Evolutionary conservation across 2,888 invertebrate species (phyloP).

Genomic region (Saturnia pavonia): DNA sequence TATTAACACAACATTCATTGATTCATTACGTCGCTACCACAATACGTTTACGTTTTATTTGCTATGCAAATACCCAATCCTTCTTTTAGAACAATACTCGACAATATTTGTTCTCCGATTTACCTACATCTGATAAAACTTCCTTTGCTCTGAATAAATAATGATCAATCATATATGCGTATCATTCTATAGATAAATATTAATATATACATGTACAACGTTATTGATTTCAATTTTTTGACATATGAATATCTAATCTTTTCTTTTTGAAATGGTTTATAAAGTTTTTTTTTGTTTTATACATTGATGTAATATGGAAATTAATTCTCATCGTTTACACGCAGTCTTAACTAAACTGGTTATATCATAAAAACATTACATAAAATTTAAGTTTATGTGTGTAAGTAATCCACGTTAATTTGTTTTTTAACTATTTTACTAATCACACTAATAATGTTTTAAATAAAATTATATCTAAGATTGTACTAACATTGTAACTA

Average conservation of each 20-base stretch:
- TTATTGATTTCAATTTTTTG: conserved; percentile 31
- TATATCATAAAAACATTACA: too few species aligned
- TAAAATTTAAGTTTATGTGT: not conserved
- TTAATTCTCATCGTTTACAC: not conserved
- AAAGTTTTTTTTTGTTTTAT: not conserved
- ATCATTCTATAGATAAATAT: conserved; percentile 33
- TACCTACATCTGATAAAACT: conserved; percentile 40
- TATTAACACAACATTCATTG: conserved; percentile 6
- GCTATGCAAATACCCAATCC: conserved; percentile 23
- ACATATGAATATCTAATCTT: conserved; percentile 15
- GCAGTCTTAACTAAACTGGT: not conserved
- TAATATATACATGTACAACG: conserved; percentile 33
- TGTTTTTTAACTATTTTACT: not conserved
- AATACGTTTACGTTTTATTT: conserved; percentile 16
- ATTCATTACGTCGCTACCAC: conserved; percentile 18
- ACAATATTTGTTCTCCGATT: conserved; percentile 37
- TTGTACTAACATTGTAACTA: too few species aligned
- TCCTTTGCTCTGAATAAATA: conserved; percentile 39
- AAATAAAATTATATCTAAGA: too few species aligned
- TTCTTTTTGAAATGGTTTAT: conserved; percentile 1
- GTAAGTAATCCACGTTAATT: not conserved
- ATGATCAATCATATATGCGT: conserved; percentile 40
- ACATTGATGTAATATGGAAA: not conserved
- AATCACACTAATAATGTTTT: not conserved
- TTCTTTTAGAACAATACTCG: conserved; percentile 37